These are phyloP conservation scores for Allobates femoralis DNA, from an alignment of 2,797 vertebrate genomes.

Conservation along the genomic window DNA sequence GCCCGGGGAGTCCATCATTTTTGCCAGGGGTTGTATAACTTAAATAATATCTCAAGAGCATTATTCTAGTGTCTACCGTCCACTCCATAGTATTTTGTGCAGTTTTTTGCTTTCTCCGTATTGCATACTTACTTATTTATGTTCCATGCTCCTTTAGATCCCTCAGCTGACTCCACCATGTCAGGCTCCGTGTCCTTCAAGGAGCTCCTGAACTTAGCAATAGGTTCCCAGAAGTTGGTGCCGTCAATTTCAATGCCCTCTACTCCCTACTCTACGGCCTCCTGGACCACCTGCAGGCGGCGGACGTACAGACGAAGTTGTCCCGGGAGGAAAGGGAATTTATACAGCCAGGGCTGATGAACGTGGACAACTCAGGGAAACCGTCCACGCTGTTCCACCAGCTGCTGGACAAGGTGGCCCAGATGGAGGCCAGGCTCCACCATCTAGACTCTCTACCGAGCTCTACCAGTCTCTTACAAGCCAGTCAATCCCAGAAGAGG, in stretches of 20 bases:
- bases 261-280: slow-evolving; percentile 68
- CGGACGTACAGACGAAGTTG: slow-evolving; percentile 43
- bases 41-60: no score
- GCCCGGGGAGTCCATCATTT: no score
- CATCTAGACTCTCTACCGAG: not conserved
- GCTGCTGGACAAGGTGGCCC: slow-evolving; percentile 64
- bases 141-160: no score
- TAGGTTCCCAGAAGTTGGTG: slow-evolving; percentile 64
- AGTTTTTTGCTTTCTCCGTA: no score
- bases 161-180: not conserved
- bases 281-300: slow-evolving; percentile 67
- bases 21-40: no score
- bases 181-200: slow-evolving; percentile 58
- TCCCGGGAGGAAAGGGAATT: slow-evolving; percentile 61
- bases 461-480: slow-evolving; percentile 35
- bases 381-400: slow-evolving; percentile 67
- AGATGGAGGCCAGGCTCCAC: slow-evolving; percentile 60
- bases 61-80: no score
- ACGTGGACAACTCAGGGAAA: not conserved
- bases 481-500: slow-evolving; percentile 35
- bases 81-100: no score
- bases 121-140: not conserved
- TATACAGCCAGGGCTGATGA: not conserved
- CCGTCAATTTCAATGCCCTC: slow-evolving; percentile 69
- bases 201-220: slow-evolving; percentile 67